phyloP scores from a whole-genome alignment of 2,888 invertebrate genomes.

The Diarsia brunnea region DNA sequence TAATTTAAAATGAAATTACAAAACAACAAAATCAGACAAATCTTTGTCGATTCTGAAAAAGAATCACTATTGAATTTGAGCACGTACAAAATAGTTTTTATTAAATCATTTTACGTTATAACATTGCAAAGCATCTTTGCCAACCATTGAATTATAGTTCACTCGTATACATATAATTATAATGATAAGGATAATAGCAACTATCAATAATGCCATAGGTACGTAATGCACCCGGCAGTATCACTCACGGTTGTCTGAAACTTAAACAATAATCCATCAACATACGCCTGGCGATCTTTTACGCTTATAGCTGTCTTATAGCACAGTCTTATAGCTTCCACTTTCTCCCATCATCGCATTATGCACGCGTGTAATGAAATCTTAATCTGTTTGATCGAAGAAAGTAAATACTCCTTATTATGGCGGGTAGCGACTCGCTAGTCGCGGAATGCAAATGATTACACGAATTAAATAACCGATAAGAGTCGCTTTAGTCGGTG shows the following conservation, averaged over 20 bases:
- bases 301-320: conserved; percentile 55
- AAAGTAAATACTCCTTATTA: conserved; percentile 66
- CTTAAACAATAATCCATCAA: conserved; percentile 66
- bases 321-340: conserved; percentile 55
- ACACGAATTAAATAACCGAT: conserved; percentile 50
- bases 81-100: conserved; percentile 33
- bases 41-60: conserved; percentile 26
- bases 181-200: not conserved
- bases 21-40: not conserved
- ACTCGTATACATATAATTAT: not conserved
- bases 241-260: conserved; percentile 44
- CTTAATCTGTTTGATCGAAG: conserved; percentile 68
- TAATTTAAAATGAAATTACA: conserved; percentile 14
- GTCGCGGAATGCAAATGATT: conserved; percentile 60
- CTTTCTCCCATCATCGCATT: conserved; percentile 76
- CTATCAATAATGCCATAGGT: conserved; percentile 8
- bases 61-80: conserved; percentile 9
- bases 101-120: not conserved
- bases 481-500: not conserved
- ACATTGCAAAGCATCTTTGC: not conserved
- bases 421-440: conserved; percentile 47
- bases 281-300: conserved; percentile 66
- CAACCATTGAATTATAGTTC: not conserved
- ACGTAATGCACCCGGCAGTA: conserved; percentile 44
- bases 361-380: conserved; percentile 71